These are phyloP conservation scores for Xestia c-nigrum DNA, from an alignment of 2,888 invertebrate genomes.

Conservation along the genomic window DNA sequence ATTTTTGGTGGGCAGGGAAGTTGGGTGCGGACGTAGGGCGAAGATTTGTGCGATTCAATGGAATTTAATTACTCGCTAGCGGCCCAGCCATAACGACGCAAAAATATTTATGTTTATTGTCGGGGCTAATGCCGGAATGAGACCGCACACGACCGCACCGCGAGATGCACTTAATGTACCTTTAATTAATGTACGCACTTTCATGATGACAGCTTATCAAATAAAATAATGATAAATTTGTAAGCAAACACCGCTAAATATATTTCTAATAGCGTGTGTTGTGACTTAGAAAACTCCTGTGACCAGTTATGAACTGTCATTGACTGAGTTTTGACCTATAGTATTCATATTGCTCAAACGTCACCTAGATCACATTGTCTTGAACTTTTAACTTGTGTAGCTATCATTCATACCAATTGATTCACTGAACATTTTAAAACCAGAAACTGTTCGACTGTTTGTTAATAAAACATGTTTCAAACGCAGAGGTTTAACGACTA, in stretches of 20 bases:
- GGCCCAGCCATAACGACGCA: constrained; percentile 85
- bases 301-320: background rate
- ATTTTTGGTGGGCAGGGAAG: constrained; percentile 71
- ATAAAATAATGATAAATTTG: background rate
- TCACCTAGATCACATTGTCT: background rate
- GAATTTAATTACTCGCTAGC: constrained; percentile 89
- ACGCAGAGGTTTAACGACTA: constrained; percentile 17
- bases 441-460: background rate
- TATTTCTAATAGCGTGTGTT: background rate
- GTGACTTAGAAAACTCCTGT: background rate
- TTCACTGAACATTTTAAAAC: background rate
- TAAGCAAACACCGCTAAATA: background rate
- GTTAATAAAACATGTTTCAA: constrained; percentile 22
- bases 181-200: constrained; percentile 41
- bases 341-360: background rate
- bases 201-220: constrained; percentile 22
- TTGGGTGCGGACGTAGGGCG: constrained; percentile 75
- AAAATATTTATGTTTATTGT: constrained; percentile 91
- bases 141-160: constrained; percentile 78
- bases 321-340: too few species aligned
- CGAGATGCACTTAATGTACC: constrained; percentile 65
- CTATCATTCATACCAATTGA: background rate
- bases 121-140: constrained; percentile 83
- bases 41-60: constrained; percentile 89
- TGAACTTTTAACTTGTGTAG: background rate